Conservation (phyloP, 2,888 invertebrate genomes). For the Ramazzottius varieornatus region DNA sequence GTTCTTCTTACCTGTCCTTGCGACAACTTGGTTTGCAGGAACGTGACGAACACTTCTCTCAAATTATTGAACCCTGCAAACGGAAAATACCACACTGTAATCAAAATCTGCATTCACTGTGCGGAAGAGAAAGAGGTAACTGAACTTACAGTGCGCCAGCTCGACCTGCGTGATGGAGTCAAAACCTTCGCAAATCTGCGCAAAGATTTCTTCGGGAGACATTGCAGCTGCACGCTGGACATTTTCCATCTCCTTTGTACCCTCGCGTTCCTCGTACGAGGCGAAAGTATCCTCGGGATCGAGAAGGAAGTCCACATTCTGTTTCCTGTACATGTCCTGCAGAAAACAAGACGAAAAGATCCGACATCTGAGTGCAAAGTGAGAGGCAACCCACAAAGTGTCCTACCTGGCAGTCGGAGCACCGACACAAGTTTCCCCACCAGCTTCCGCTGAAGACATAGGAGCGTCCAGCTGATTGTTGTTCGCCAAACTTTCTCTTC, state of each 20-base stretch:
- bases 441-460: constrained; percentile 27
- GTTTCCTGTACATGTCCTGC: background rate
- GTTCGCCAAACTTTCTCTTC: no score
- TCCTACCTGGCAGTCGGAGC: constrained; percentile 19
- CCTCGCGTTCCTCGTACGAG: background rate
- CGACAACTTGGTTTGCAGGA: background rate
- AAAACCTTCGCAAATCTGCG: background rate
- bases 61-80: background rate
- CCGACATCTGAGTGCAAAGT: background rate
- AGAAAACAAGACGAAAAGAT: background rate
- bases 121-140: no score
- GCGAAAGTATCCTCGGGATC: background rate
- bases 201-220: background rate
- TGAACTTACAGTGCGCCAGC: background rate
- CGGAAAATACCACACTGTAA: background rate
- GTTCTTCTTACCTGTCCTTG: background rate
- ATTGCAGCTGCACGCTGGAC: background rate
- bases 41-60: background rate
- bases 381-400: no score
- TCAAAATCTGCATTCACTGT: background rate
- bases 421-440: constrained; percentile 38
- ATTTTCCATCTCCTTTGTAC: background rate
- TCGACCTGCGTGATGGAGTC: background rate
- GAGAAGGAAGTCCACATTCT: background rate
- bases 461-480: no score